Percentiles rank a stretch among this genome's conserved stretches.
These are phyloP conservation scores for Protonemura montana DNA, from an alignment of 2,888 invertebrate genomes.

Conservation along the genomic window DNA sequence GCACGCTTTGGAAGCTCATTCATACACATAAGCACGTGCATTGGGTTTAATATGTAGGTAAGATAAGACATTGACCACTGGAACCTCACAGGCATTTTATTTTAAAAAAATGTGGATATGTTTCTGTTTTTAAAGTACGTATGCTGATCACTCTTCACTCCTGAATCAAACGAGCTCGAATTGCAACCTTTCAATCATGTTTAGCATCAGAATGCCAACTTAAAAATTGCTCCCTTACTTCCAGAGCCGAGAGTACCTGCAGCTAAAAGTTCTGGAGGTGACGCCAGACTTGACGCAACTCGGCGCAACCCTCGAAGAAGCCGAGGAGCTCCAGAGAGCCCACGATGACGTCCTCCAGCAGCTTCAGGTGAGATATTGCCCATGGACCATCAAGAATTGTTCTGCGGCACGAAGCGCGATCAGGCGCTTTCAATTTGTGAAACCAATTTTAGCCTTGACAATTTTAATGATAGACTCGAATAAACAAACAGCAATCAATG, in stretches of 20 bases:
- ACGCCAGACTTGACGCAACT: constrained; percentile 83
- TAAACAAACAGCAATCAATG: background rate
- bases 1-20: too few relatives aligned
- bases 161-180: too few relatives aligned
- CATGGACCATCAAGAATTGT: background rate
- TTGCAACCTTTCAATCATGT: too few relatives aligned
- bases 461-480: background rate
- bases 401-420: background rate
- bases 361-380: constrained; percentile 79
- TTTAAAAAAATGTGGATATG: too few relatives aligned
- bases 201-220: background rate
- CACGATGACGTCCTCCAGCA: constrained; percentile 85
- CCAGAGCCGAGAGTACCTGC: constrained; percentile 83
- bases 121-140: too few relatives aligned
- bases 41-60: too few relatives aligned
- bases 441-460: background rate
- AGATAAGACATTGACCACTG: too few relatives aligned
- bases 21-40: too few relatives aligned
- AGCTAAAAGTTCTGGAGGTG: constrained; percentile 85
- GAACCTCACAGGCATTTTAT: too few relatives aligned
- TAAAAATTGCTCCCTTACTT: constrained; percentile 54
- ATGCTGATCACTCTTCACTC: too few relatives aligned
- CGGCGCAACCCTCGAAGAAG: constrained; percentile 78
- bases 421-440: background rate
- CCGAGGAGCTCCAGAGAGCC: constrained; percentile 75